A percentile compares a stretch with the other conserved stretches of the same genome.
Evolutionary conservation across 2,113 vertebrate species (phyloP).

Genomic region (Brachionichthys hirsutus): DNA sequence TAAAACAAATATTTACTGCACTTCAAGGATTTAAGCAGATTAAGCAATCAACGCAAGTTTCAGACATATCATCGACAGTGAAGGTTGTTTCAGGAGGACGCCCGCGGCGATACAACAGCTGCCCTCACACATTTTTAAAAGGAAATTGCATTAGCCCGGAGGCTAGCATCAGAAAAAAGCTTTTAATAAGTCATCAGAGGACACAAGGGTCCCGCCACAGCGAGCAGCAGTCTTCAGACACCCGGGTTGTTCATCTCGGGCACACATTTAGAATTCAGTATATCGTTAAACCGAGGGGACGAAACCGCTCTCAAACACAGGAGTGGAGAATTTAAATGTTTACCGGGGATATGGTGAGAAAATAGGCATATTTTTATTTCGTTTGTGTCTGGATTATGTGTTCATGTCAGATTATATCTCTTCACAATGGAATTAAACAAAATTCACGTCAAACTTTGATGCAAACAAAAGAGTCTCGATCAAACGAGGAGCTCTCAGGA

Average conservation of each 20-base stretch:
- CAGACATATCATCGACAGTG: conserved; percentile 11
- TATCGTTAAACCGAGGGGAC: conserved; percentile 21
- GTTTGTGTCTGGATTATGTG: too few relatives aligned
- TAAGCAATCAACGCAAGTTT: conserved; percentile 21
- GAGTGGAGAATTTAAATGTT: background rate
- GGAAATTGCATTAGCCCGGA: conserved; percentile 59
- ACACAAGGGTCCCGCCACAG: conserved; percentile 34
- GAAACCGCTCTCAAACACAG: background rate
- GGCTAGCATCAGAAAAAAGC: conserved; percentile 36
- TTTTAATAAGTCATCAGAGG: conserved; percentile 60
- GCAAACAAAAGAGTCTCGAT: conserved; percentile 35
- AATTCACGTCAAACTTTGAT: conserved; percentile 12
- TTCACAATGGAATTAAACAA: too few relatives aligned
- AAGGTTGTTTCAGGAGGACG: conserved; percentile 21
- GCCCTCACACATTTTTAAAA: conserved; percentile 59
- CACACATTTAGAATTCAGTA: conserved; percentile 18
- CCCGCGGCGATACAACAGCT: conserved; percentile 46
- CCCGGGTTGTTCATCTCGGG: conserved; percentile 12
- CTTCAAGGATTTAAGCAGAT: conserved; percentile 13
- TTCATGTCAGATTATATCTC: too few relatives aligned
- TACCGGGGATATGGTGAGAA: too few relatives aligned
- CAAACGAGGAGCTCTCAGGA: conserved; percentile 68
- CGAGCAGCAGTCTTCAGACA: conserved; percentile 43
- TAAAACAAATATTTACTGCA: background rate
- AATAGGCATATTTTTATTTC: too few relatives aligned